A percentile compares a stretch with the other conserved stretches of the same genome.
Evolutionary conservation across 2,797 vertebrate species (phyloP).

Genomic region (Crocodylus rhombifer): DNA sequence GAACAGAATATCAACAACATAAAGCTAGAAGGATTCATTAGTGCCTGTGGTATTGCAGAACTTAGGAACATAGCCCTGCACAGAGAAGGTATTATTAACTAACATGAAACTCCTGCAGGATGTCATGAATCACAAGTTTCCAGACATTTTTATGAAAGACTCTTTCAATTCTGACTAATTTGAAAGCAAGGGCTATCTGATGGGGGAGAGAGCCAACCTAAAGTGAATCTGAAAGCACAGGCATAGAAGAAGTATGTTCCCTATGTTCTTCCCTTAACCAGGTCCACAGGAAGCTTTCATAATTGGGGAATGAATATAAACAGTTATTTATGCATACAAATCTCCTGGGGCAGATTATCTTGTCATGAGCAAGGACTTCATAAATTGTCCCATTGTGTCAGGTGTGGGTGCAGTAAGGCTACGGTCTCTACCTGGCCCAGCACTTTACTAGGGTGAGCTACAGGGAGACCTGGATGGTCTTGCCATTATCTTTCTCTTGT

Average conservation of each 20-base stretch:
- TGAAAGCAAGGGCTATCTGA: slow-evolving; percentile 54
- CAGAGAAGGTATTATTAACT: slow-evolving; percentile 3
- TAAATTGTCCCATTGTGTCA: background rate
- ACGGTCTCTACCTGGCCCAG: too few species aligned
- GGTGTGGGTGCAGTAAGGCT: too few species aligned
- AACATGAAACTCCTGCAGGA: slow-evolving; percentile 46
- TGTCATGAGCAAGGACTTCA: slow-evolving; percentile 6
- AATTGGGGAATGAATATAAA: background rate
- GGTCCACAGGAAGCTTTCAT: background rate
- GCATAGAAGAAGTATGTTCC: background rate
- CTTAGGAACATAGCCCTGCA: background rate
- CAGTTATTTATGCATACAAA: rapidly evolving
- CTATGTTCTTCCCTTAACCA: background rate
- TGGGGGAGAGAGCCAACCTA: slow-evolving; percentile 26
- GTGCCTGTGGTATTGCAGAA: slow-evolving; percentile 3
- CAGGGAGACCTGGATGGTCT: too few species aligned
- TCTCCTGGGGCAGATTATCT: background rate
- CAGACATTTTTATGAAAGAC: slow-evolving; percentile 43
- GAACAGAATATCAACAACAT: background rate
- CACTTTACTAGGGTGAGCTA: too few species aligned
- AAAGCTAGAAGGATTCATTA: background rate
- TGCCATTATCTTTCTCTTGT: too few species aligned
- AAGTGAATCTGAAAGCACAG: slow-evolving; percentile 37
- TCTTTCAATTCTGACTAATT: slow-evolving; percentile 62
- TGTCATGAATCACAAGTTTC: slow-evolving; percentile 55